phyloP scores from a whole-genome alignment of 2,797 vertebrate genomes.

The Semaprochilodus insignis region DNA sequence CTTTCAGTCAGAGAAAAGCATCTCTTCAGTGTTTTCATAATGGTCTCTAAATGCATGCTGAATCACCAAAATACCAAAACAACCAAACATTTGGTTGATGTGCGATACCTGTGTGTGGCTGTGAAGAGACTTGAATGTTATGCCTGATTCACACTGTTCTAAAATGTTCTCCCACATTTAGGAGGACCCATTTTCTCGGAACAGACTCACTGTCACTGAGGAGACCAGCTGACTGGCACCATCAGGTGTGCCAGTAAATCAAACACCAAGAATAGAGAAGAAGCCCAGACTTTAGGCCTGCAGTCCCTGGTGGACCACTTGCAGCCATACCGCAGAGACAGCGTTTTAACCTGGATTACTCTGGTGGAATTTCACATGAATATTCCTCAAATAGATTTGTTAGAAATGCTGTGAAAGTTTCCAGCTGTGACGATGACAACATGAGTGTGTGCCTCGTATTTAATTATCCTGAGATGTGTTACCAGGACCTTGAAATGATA shows the following conservation, averaged over 20 bases:
- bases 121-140: background rate
- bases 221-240: slow-evolving; percentile 49
- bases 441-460: slow-evolving; percentile 35
- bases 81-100: background rate
- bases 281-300: slow-evolving; percentile 52
- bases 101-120: background rate
- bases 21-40: too few species aligned
- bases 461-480: slow-evolving; percentile 53
- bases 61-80: background rate
- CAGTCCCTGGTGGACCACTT: slow-evolving; percentile 58
- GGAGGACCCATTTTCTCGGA: slow-evolving; percentile 32
- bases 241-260: slow-evolving; percentile 55
- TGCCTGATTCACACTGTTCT: background rate
- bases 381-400: slow-evolving; percentile 58
- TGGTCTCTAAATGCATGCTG: too few species aligned
- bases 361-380: slow-evolving; percentile 54
- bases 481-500: slow-evolving; percentile 34
- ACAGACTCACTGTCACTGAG: slow-evolving; percentile 46
- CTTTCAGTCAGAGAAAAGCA: too few species aligned
- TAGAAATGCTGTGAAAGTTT: slow-evolving; percentile 52
- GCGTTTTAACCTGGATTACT: slow-evolving; percentile 65
- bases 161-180: too few species aligned
- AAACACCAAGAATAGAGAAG: slow-evolving; percentile 46
- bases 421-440: slow-evolving; percentile 55
- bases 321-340: slow-evolving; percentile 57